Evolutionary conservation across 1,140 invertebrate species (phyloP).

Genomic region (Gryllus bimaculatus): DNA sequence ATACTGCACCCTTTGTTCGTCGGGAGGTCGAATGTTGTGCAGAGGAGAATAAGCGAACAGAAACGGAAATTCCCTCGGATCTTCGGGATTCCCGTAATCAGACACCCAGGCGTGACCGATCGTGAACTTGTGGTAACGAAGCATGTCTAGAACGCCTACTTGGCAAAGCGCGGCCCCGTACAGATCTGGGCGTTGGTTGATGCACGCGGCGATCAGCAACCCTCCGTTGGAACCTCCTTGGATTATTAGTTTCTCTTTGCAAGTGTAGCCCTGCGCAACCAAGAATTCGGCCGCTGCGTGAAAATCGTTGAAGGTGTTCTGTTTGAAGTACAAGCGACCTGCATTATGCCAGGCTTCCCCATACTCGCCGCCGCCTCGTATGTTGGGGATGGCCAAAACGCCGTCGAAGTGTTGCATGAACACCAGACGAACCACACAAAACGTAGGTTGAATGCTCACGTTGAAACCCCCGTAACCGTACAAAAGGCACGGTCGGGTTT

Average conservation of each 20-base stretch:
- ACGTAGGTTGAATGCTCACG: conserved; percentile 80
- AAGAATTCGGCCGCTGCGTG: conserved; percentile 89
- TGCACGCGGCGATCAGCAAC: conserved; percentile 80
- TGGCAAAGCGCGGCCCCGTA: conserved; percentile 85
- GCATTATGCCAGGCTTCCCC: conserved; percentile 95
- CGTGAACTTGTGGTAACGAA: conserved; percentile 96
- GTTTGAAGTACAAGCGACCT: conserved; percentile 88
- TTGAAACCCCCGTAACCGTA: conserved; percentile 99
- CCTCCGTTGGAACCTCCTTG: conserved; percentile 96
- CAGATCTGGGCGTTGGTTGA: conserved; percentile 91
- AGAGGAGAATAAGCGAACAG: conserved; percentile 89
- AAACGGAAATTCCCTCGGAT: conserved; percentile 79
- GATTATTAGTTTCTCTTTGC: conserved; percentile 64
- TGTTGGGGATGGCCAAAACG: conserved; percentile 83
- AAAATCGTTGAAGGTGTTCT: conserved; percentile 98
- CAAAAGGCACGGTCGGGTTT: conserved; percentile 66
- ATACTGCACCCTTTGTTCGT: conserved; percentile 54
- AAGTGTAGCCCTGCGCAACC: conserved; percentile 72
- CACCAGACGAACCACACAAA: conserved; percentile 70
- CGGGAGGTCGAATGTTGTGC: conserved; percentile 79
- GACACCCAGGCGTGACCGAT: conserved; percentile 94
- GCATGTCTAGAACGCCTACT: conserved; percentile 95
- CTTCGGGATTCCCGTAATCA: conserved; percentile 89
- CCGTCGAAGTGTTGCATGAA: conserved; percentile 88
- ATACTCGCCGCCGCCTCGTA: conserved; percentile 95